Percentiles rank a stretch among this genome's conserved stretches.
phyloP scores from a whole-genome alignment of 2,888 invertebrate species.

The Antitype chi region DNA sequence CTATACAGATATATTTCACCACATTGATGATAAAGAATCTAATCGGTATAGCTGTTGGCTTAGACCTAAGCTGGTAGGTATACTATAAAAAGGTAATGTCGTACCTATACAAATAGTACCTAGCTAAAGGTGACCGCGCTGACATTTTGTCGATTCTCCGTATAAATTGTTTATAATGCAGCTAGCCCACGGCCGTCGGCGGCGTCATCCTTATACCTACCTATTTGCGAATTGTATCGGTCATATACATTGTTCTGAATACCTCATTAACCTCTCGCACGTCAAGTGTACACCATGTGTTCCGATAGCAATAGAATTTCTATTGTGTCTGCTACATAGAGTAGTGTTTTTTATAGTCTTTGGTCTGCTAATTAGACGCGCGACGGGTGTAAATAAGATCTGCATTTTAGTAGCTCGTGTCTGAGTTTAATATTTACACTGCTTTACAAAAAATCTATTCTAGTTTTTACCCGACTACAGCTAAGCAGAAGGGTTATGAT shows the following conservation, averaged over 20 bases:
- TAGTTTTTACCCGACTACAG: neutral
- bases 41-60: neutral
- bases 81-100: constrained; percentile 58
- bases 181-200: neutral
- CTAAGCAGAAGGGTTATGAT: too few relatives aligned
- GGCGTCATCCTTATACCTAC: neutral
- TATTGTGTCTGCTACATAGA: too few relatives aligned
- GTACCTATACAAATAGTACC: constrained; percentile 72
- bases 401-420: neutral
- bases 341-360: too few relatives aligned
- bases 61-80: constrained; percentile 1
- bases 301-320: too few relatives aligned
- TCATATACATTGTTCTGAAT: neutral
- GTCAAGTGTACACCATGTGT: too few relatives aligned
- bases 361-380: too few relatives aligned
- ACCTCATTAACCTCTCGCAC: too few relatives aligned
- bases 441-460: neutral
- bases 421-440: neutral
- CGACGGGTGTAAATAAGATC: too few relatives aligned
- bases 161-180: constrained; percentile 43
- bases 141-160: constrained; percentile 57
- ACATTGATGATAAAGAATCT: neutral
- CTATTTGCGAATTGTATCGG: neutral
- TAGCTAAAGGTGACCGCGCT: constrained; percentile 68
- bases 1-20: neutral